Evolutionary conservation across 92 coral and sea anemone species (phyloP).

Genomic region (Zoanthus sociatus): DNA sequence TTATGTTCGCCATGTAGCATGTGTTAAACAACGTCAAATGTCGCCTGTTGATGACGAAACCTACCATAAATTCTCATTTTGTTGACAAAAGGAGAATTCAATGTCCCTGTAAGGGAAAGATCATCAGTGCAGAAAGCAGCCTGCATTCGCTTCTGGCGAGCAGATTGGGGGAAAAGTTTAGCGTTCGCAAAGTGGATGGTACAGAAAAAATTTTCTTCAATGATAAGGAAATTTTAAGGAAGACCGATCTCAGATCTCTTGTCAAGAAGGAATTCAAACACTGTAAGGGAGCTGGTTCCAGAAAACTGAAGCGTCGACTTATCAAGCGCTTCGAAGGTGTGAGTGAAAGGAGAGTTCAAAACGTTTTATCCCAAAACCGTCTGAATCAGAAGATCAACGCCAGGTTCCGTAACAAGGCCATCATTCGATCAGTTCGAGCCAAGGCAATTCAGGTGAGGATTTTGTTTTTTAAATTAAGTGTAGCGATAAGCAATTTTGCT

Average conservation of each 20-base stretch:
- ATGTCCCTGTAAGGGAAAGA: too few relatives aligned
- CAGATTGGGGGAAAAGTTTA: too few relatives aligned
- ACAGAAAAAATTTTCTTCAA: too few relatives aligned
- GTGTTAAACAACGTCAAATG: constrained; percentile 46
- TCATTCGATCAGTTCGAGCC: constrained; percentile 36
- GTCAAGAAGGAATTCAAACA: constrained; percentile 1
- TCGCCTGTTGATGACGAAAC: constrained; percentile 20
- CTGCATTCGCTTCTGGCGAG: too few relatives aligned
- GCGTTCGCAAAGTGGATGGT: too few relatives aligned
- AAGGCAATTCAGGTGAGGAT: constrained; percentile 49
- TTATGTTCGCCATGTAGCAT: constrained; percentile 23
- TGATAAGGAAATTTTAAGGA: not conserved
- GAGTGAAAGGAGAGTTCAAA: constrained; percentile 28
- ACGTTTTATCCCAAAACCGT: constrained; percentile 30
- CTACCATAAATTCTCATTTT: too few relatives aligned
- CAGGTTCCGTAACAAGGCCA: constrained; percentile 39
- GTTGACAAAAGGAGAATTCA: too few relatives aligned
- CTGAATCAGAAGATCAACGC: constrained; percentile 48
- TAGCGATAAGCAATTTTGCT: not conserved
- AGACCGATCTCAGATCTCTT: constrained; percentile 1
- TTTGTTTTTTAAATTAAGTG: not conserved
- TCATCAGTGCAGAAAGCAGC: too few relatives aligned
- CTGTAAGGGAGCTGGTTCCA: not conserved
- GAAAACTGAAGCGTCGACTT: constrained; percentile 22
- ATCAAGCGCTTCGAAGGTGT: constrained; percentile 46